These are phyloP conservation scores for Sakesphorus luctuosus DNA, from an alignment of 2,113 vertebrate species.

Conservation along the genomic window DNA sequence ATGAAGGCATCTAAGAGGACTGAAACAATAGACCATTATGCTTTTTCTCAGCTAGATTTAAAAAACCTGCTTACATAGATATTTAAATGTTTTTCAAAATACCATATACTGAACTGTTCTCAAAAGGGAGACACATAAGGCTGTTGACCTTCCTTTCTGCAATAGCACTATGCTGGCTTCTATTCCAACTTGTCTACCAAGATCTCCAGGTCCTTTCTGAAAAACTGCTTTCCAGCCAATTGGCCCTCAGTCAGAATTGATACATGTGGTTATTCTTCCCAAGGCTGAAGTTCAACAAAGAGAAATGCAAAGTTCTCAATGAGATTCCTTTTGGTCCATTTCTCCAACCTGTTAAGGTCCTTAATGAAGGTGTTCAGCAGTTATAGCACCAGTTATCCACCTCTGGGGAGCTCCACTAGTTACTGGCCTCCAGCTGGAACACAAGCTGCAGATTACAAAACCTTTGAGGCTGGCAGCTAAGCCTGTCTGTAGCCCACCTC, in stretches of 20 bases:
- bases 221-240: neutral
- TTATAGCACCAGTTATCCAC: neutral
- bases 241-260: neutral
- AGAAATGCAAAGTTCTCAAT: neutral
- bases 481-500: neutral
- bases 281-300: neutral
- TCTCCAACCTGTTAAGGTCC: neutral
- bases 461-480: neutral
- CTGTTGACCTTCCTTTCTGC: neutral
- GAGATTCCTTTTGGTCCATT: neutral
- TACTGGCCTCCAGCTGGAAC: neutral
- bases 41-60: neutral
- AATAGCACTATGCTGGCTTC: neutral
- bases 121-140: neutral
- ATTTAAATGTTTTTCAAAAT: neutral
- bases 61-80: neutral
- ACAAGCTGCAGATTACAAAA: neutral
- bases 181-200: neutral
- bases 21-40: neutral
- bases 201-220: neutral
- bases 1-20: neutral
- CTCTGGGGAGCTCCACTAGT: neutral
- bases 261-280: neutral
- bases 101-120: neutral
- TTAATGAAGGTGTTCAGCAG: neutral